These are phyloP conservation scores for Jaculus jaculus DNA, from an alignment of 2,113 vertebrate species.

Conservation along the genomic window DNA sequence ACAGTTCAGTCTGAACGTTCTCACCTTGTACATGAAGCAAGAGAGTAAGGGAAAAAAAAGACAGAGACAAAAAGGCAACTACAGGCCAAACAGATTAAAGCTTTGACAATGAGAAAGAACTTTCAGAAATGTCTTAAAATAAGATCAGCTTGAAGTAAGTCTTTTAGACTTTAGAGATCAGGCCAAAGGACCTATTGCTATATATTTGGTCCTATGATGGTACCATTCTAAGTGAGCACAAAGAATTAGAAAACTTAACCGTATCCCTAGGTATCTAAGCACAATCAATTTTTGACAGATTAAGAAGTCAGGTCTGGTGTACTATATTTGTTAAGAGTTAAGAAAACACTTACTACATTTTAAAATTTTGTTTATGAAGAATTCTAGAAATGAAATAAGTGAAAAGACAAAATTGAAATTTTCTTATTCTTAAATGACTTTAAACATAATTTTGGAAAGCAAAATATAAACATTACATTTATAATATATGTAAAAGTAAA, in stretches of 20 bases:
- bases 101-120: not conserved
- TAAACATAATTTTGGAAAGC: not conserved
- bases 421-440: not conserved
- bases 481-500: not conserved
- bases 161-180: not conserved
- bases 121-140: not conserved
- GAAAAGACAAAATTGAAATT: not conserved
- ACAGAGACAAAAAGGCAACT: not conserved
- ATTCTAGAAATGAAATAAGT: not conserved
- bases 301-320: not conserved
- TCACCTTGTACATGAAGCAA: not conserved
- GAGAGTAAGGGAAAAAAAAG: not conserved
- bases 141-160: not conserved
- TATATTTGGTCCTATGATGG: not conserved
- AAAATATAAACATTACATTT: not conserved
- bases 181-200: not conserved
- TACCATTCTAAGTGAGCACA: conserved; percentile 20
- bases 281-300: not conserved
- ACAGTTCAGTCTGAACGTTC: not conserved
- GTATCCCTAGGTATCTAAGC: not conserved
- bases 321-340: not conserved
- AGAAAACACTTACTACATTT: conserved; percentile 2
- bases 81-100: not conserved
- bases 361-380: not conserved
- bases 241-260: not conserved